These are phyloP conservation scores for Diplodus puntazzo DNA, from an alignment of 2,797 vertebrate species.

Conservation along the genomic window DNA sequence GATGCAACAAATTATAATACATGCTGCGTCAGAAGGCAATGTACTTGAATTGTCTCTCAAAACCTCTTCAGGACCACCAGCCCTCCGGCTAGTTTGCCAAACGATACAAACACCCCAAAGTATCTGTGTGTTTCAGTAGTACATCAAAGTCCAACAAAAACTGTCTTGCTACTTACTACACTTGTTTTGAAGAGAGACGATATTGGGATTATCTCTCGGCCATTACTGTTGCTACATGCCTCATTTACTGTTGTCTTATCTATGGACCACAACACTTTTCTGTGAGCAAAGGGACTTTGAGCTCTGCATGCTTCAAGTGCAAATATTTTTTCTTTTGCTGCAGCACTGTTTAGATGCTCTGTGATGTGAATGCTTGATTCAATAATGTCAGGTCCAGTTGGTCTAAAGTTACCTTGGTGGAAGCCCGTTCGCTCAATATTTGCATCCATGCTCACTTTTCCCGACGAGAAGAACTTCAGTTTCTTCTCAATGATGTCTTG, in stretches of 20 bases:
- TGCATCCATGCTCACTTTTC: conserved; percentile 74
- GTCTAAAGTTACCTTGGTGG: conserved; percentile 59
- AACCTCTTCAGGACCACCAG: no score
- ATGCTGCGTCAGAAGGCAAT: no score
- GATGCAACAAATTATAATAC: no score
- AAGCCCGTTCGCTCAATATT: conserved; percentile 64
- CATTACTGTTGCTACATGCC: background rate
- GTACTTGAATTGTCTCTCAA: no score
- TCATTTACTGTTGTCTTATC: conserved; percentile 27
- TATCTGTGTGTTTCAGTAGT: no score
- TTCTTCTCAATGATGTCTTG: conserved; percentile 61
- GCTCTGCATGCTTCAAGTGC: background rate
- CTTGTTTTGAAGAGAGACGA: background rate
- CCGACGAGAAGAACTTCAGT: conserved; percentile 73
- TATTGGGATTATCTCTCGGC: background rate
- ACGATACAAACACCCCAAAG: no score
- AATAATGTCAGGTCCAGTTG: background rate
- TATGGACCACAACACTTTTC: background rate
- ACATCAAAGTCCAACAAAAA: no score
- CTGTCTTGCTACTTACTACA: no score
- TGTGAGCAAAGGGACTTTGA: conserved; percentile 36
- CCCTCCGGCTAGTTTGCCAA: no score
- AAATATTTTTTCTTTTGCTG: background rate
- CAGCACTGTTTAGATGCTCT: background rate
- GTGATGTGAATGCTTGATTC: background rate